Base-by-base conservation (phyloP, 2,888 invertebrate species). In the Pollenia labialis region DNA sequence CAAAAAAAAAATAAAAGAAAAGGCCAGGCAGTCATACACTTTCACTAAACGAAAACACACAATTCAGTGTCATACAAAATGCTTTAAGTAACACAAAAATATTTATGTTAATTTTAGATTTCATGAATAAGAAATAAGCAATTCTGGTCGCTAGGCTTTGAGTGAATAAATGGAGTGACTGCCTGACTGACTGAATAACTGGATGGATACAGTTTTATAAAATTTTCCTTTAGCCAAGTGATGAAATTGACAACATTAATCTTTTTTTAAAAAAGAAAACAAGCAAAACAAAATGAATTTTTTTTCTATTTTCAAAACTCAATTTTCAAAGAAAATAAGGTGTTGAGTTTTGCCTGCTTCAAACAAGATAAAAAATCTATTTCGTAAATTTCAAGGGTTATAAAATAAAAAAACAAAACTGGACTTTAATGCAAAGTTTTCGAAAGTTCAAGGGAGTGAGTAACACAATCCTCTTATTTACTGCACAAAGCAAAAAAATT, bases 61-160 rank as follows among this genome's bases (percentile, higher is more conserved):
- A 16, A 81, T 14, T 18, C 50, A 46, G 50, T 12, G 7, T 46
- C 40, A 11, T 7, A 44, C 42, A 71, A 80, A 79, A 62, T 81
- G 44, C 23, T 32, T 11, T 60, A 69, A 87, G 71, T 81, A 64
- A 79, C 79, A 85, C 62, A 82, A 79, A 50, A 71, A 82, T 85
- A 54, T 85, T 85, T 79, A 80, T 75, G 81, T 64, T 84, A 81
- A 87, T 81, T 81, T 87, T 84, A 62, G 81, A 87, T 87, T 81
- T 84, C 87, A 87, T 87, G 87, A 87, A 87, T 87, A 87, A 87
- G 81, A 84, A 87, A 87, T 81, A 69, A 68, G 72, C 71, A 69
- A 75, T 80, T 62, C 54, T 66, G 66, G 11, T 46, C 56, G 18
- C 40, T 23, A 42, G 62, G 23, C 32, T 16, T 6, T 42, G 11